Conservation (phyloP, 2,113 vertebrate genomes). For the Hipposideros armiger region DNA sequence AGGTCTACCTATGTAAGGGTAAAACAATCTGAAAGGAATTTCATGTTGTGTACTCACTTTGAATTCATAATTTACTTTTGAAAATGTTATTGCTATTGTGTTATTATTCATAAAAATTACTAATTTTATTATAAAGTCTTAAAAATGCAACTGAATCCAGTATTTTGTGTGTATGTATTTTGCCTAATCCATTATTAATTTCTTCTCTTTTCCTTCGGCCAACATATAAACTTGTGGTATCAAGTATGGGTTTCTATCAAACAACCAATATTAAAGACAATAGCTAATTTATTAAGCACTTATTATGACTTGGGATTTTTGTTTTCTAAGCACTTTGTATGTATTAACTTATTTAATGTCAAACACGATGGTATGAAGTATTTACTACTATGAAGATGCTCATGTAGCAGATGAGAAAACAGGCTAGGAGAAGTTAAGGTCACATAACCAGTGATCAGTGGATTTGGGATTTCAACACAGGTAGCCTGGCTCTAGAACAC, state of each 20-base stretch:
- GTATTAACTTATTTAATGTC: background rate
- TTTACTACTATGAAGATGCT: background rate
- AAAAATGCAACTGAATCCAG: background rate
- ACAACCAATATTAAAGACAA: background rate
- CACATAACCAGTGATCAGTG: background rate
- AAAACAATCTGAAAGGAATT: conserved; percentile 9
- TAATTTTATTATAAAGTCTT: background rate
- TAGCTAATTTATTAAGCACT: background rate
- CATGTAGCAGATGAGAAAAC: background rate
- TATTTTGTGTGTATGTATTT: background rate
- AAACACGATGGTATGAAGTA: background rate
- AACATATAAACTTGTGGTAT: background rate
- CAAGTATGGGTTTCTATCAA: background rate
- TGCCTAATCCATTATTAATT: background rate
- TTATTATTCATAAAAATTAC: background rate
- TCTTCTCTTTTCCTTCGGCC: background rate
- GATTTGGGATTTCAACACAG: background rate
- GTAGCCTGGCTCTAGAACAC: background rate
- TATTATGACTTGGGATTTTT: background rate
- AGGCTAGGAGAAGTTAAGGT: background rate
- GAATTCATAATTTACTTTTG: background rate
- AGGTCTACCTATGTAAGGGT: background rate
- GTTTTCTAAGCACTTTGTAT: background rate
- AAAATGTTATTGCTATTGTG: background rate
- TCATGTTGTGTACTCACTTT: conserved; percentile 10